Evolutionary conservation across 2,797 vertebrate genomes (phyloP), one percentile per base, ranked within the genome.

Genomic region (Sebastes kiyomatsui): DNA sequence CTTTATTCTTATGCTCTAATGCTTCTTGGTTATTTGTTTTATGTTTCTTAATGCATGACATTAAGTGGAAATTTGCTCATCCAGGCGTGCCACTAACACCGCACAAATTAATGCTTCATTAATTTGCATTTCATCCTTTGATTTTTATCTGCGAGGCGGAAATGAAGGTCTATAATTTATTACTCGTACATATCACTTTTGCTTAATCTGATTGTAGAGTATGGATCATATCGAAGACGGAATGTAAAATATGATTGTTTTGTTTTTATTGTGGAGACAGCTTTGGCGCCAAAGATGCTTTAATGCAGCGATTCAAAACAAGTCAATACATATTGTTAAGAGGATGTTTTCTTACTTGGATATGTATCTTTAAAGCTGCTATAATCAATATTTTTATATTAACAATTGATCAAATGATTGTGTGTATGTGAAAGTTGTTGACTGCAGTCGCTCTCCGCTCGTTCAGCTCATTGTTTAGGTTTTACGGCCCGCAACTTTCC

Each of bases 21-120:
- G 66, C 79, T 10, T 62, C 73, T 64, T 67, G 28, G 60, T 77
- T 85, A 74, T 91, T 88, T 90, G 77, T 88, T 87, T 84, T 81
- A 74, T 83, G 79, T 84, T 79, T 76, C 62, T 81, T 73, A 87
- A 83, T 59, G 76, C 83, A 70, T 87, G 80, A 72, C 75, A 77
- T 79, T 74, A 84, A 87, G 77, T 80, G 20, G 30, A 70, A 85
- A 87, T 79, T 11, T 7, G 35, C 56, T 85, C 75, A 75, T 67
- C 52, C 38, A 46, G 77, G 56, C 56, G 2, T 81, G 75, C 77
- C 56, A 10, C 42, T 7, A 33, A 75, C 69, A 25, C 49, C 0
- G 23, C 79, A 66, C 66, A 80, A 77, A 89, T 78, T 58, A 82
- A 66, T 49, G 23, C 80, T 79, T 74, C 6, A 5, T 38, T 67